These are phyloP conservation scores for Aphrophora alni DNA, from an alignment of 2,888 invertebrate species.

Conservation along the genomic window DNA sequence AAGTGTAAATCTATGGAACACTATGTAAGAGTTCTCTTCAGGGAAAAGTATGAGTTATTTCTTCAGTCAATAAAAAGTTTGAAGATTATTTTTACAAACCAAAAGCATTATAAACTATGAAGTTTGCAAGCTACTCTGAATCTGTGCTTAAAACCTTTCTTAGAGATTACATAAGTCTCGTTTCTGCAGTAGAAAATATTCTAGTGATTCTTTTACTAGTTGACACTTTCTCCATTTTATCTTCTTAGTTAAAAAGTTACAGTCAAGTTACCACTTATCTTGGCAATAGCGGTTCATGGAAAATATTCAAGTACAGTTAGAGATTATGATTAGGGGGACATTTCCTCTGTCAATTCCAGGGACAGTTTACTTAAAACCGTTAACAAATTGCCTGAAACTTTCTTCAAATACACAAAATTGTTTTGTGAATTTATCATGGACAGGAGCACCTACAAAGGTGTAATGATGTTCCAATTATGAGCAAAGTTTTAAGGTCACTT, in stretches of 20 bases:
- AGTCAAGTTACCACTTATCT: constrained; percentile 20
- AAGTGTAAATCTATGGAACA: too few species aligned
- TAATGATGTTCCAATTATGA: constrained; percentile 19
- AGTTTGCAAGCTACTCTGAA: too few species aligned
- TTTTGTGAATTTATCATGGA: not conserved
- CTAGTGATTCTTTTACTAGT: too few species aligned
- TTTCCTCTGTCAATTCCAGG: too few species aligned
- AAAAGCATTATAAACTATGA: too few species aligned
- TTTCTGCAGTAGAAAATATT: too few species aligned
- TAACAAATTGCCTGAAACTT: constrained; percentile 3
- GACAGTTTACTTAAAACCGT: not conserved
- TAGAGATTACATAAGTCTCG: too few species aligned
- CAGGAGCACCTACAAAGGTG: constrained; percentile 22
- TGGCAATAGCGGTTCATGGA: constrained; percentile 12
- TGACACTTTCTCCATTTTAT: not conserved
- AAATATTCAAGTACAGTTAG: not conserved
- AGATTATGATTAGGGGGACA: not conserved
- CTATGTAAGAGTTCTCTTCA: not conserved
- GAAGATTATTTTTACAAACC: too few species aligned
- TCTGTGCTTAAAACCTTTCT: too few species aligned
- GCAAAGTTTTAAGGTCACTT: constrained; percentile 14
- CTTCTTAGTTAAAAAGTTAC: not conserved
- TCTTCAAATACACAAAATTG: constrained; percentile 18
- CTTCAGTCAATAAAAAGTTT: too few species aligned
- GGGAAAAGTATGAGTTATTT: too few species aligned